Evolutionary conservation across 2,797 vertebrate species (phyloP), one percentile per base, ranked within the genome.

Genomic region (Falco biarmicus): DNA sequence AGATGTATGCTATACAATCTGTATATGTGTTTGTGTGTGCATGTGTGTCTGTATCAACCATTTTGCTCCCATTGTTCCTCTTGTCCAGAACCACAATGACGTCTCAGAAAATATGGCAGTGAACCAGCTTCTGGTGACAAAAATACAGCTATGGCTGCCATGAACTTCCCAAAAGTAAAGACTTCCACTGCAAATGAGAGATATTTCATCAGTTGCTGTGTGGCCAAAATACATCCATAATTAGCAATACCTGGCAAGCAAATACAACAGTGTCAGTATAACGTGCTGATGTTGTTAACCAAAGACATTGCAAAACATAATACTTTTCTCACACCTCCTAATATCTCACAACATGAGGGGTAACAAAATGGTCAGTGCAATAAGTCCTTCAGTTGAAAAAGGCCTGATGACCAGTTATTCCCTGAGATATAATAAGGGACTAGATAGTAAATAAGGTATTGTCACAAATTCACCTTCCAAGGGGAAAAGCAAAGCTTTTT

Each of bases 81-180:
- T 64, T 51, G 7, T 50, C 69, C 80, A 41, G 20, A 82, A 9
- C 6, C 37, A 82, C 14, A 32, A 22, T 13, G 31, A 32, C 59
- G 6, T 19, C 20, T 77, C 29, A 75, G 11, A 66, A 8, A 65
- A 22, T 2, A n/a, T 2, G 32, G 24, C 48, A 59, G 24, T 28
- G 26, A 75, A 29, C 13, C n/a, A 90, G 41, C 15, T 93, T 61
- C 68, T n/a, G 31, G 22, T 41, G 37, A 87, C 43, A 91, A 90
- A 75, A 9, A 0, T 2, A 43, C 8, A n/a, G 22, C 14, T 89
- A 54, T 0, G 0, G 10, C 31, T 64, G 26, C 34, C 59, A 60
- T 0, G 0, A 37, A 24, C 60, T 77, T 56, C 31, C 43, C 29
- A 37, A 86, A 56, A 77, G 19, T 24, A 60, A 70, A 83, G 21